These are phyloP conservation scores for Odontamblyopus lacepedii DNA, from an alignment of 2,797 vertebrate genomes.

Conservation along the genomic window DNA sequence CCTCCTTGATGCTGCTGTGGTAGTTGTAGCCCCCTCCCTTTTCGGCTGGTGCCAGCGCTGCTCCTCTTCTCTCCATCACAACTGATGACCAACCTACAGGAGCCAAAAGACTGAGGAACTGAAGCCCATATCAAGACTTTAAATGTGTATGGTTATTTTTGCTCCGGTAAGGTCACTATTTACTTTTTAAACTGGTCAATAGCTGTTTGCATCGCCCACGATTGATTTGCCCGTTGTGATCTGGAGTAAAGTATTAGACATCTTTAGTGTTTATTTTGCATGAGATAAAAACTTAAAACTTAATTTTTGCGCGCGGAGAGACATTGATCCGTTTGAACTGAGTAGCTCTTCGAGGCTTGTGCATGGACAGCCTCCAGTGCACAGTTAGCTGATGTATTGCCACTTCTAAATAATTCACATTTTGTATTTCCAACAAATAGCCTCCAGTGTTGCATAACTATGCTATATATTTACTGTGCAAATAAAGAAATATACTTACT, in stretches of 20 bases:
- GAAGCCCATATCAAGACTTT: conserved; percentile 84
- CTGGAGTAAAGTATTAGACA: background rate
- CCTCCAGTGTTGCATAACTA: conserved; percentile 33
- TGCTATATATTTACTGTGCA: background rate
- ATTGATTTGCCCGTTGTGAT: background rate
- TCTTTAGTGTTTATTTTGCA: background rate
- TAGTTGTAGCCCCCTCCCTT: conserved; percentile 20
- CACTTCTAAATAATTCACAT: conserved; percentile 73
- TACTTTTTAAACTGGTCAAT: background rate
- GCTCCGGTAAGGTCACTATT: conserved; percentile 91
- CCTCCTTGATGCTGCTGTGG: conserved; percentile 44
- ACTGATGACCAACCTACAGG: conserved; percentile 81
- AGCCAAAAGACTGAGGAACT: conserved; percentile 73
- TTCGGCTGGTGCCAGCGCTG: conserved; percentile 21
- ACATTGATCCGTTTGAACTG: background rate
- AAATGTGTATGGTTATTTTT: conserved; percentile 99
- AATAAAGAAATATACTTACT: background rate
- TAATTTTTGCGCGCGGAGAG: background rate
- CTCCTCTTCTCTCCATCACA: conserved; percentile 38
- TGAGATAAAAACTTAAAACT: background rate
- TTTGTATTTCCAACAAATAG: conserved; percentile 61
- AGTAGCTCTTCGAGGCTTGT: conserved; percentile 12
- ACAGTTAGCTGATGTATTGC: conserved; percentile 63
- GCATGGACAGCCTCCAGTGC: conserved; percentile 61
- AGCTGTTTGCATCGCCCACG: background rate